A percentile compares a stretch with the other conserved stretches of the same genome.
phyloP scores from a whole-genome alignment of 2,113 vertebrate species.

The Copsychus sechellarum region DNA sequence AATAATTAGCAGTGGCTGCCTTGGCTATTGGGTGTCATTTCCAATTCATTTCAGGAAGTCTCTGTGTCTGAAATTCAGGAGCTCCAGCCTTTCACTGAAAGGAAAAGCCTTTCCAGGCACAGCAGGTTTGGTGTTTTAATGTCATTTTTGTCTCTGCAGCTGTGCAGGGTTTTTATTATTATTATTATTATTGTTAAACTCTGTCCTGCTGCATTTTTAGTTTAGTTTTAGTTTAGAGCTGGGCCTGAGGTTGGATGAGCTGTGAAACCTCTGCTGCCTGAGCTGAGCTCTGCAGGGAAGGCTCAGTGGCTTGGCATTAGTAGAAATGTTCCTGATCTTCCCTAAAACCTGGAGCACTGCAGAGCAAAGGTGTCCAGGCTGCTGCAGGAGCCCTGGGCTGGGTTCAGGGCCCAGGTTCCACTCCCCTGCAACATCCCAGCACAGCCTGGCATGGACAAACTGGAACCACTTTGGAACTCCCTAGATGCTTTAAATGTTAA shows the following conservation, averaged over 20 bases:
- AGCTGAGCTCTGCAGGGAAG: background rate
- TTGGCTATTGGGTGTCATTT: background rate
- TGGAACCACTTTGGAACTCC: background rate
- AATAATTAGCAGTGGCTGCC: background rate
- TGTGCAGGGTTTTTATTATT: background rate
- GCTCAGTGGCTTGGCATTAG: background rate
- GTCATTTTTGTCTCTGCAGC: background rate
- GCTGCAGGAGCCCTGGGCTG: background rate
- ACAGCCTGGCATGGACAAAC: fast-evolving
- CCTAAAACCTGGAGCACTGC: background rate
- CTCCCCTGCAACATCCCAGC: background rate
- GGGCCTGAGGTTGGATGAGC: background rate
- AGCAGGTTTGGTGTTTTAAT: background rate
- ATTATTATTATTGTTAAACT: background rate
- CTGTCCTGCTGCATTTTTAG: background rate
- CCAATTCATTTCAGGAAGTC: background rate
- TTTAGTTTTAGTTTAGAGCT: background rate
- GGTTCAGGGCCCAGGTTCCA: background rate
- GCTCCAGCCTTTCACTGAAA: background rate
- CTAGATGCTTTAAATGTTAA: background rate
- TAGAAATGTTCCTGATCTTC: background rate
- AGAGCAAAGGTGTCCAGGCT: background rate
- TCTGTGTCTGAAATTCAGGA: background rate
- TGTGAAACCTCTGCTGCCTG: background rate
- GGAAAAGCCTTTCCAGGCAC: background rate